Evolutionary conservation across 2,888 invertebrate genomes (phyloP).

Genomic region (Idaea aversata): DNA sequence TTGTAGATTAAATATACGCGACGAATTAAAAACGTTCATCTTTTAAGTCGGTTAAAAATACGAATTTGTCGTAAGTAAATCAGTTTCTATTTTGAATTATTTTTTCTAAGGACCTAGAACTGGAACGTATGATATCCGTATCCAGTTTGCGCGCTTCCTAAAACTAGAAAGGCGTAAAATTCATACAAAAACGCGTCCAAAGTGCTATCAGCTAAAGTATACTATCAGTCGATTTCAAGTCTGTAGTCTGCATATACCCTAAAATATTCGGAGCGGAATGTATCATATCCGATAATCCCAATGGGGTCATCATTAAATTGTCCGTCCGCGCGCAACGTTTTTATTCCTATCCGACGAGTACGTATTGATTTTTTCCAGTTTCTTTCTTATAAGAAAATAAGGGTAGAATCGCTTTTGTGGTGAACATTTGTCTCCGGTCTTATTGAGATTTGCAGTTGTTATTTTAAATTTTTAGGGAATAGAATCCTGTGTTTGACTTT

Average conservation of each 20-base stretch:
- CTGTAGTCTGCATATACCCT: background rate
- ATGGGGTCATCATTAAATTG: constrained; percentile 15
- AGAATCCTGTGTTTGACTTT: too few species aligned
- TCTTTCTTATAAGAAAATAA: background rate
- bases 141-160: too few species aligned
- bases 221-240: background rate
- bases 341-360: constrained; percentile 9
- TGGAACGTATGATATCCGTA: too few species aligned
- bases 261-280: background rate
- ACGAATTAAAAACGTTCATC: too few species aligned
- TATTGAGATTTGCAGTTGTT: background rate
- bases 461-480: background rate
- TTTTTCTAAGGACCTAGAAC: too few species aligned
- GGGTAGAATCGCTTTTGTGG: background rate
- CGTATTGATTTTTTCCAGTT: background rate
- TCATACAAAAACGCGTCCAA: too few species aligned
- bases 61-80: too few species aligned
- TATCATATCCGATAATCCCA: background rate
- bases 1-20: too few species aligned
- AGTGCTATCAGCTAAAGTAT: background rate
- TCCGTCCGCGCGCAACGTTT: constrained; percentile 22
- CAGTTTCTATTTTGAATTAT: too few species aligned
- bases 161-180: too few species aligned
- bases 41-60: too few species aligned
- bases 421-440: background rate